phyloP scores from a whole-genome alignment of 2,888 invertebrate species.

The Agrotis exclamationis region DNA sequence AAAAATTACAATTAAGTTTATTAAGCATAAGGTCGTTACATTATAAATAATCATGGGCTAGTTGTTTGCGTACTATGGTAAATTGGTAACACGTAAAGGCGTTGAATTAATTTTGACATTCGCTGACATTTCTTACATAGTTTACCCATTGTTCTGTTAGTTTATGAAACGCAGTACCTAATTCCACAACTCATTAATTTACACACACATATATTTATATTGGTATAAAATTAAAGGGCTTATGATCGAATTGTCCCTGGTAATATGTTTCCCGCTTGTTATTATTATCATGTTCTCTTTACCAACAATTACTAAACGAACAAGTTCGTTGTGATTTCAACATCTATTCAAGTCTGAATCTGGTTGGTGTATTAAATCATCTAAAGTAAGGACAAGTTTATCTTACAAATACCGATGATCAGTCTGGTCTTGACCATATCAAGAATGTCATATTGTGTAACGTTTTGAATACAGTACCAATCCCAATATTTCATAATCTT shows the following conservation, averaged over 20 bases:
- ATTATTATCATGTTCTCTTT: constrained; percentile 19
- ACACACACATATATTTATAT: constrained; percentile 6
- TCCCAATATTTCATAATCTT: constrained; percentile 6
- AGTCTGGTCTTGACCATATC: constrained; percentile 1
- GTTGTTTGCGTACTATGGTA: constrained; percentile 20
- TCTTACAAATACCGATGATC: constrained; percentile 4
- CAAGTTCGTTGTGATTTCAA: constrained; percentile 37
- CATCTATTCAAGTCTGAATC: constrained; percentile 20
- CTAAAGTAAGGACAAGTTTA: constrained; percentile 17
- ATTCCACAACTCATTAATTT: constrained; percentile 6
- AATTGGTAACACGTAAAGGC: not conserved
- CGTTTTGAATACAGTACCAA: constrained; percentile 3
- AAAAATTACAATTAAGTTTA: constrained; percentile 17
- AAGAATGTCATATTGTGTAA: constrained; percentile 14
- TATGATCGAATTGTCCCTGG: not conserved
- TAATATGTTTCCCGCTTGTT: constrained; percentile 4
- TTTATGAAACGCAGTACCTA: constrained; percentile 15
- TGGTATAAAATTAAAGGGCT: constrained; percentile 8
- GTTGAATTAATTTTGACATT: constrained; percentile 14
- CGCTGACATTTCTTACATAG: not conserved
- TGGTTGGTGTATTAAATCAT: constrained; percentile 2
- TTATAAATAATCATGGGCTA: constrained; percentile 1
- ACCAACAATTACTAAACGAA: constrained; percentile 29
- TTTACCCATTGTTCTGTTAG: constrained; percentile 14
- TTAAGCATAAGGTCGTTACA: not conserved